phyloP scores from a whole-genome alignment of 1,140 invertebrate species.

The Temnothorax nylanderi region DNA sequence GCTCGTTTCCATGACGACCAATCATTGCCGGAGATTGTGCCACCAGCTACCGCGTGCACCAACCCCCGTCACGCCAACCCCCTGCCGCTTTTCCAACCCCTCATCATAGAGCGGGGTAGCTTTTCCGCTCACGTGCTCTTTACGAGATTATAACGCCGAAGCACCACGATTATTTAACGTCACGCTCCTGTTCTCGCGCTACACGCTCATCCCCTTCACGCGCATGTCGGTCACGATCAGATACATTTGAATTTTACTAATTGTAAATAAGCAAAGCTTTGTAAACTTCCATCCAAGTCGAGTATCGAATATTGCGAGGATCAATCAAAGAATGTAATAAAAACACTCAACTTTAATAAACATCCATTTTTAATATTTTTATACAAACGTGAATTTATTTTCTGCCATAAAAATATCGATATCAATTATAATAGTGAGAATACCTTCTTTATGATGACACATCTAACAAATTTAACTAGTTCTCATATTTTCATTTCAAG shows the following conservation, averaged over 20 bases:
- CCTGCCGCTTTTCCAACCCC: slow-evolving; percentile 25
- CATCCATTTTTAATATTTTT: not conserved
- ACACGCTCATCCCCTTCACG: slow-evolving; percentile 1
- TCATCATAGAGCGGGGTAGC: slow-evolving; percentile 9
- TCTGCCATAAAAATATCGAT: not conserved
- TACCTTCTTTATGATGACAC: not conserved
- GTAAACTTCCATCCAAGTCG: too few relatives aligned
- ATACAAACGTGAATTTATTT: not conserved
- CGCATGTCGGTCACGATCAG: not conserved
- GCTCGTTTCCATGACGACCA: slow-evolving; percentile 72
- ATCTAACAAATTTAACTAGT: too few relatives aligned
- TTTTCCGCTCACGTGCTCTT: slow-evolving; percentile 55
- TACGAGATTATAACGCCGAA: slow-evolving; percentile 48
- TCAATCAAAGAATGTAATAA: not conserved
- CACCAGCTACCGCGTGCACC: slow-evolving; percentile 48
- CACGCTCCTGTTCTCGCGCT: slow-evolving; percentile 26
- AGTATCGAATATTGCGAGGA: not conserved
- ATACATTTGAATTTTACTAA: slow-evolving; percentile 13
- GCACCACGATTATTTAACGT: slow-evolving; percentile 54
- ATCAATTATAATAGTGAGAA: not conserved
- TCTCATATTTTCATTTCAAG: not conserved
- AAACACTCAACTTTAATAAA: not conserved
- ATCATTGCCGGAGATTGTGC: slow-evolving; percentile 76
- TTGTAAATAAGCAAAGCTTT: too few relatives aligned
- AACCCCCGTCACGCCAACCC: not conserved